A percentile compares a stretch with the other conserved stretches of the same genome.
phyloP scores from a whole-genome alignment of 1,140 invertebrate species.

The Nebria ingens region DNA sequence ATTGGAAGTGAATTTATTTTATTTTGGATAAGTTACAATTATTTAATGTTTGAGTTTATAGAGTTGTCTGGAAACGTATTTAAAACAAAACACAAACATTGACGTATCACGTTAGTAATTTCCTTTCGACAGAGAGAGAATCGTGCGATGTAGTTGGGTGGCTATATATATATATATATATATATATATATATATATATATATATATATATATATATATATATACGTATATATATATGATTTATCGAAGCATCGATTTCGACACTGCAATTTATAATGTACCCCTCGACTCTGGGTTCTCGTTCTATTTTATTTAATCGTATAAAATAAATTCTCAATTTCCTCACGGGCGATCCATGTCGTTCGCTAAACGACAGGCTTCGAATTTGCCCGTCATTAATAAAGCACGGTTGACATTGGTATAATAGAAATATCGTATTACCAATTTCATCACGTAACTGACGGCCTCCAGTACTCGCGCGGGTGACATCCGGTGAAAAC shows the following conservation, averaged over 20 bases:
- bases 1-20: too few relatives aligned
- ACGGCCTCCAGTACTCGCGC: neutral
- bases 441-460: neutral
- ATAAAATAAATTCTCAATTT: constrained; percentile 1
- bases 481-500: neutral
- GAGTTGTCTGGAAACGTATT: too few relatives aligned
- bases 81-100: constrained; percentile 1
- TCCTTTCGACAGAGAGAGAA: too few relatives aligned
- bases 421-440: neutral
- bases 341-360: neutral
- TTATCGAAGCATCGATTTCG: neutral
- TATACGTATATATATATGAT: neutral
- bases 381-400: neutral
- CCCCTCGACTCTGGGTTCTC: too few relatives aligned
- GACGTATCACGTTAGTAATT: neutral
- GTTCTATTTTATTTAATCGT: neutral
- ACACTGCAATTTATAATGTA: neutral
- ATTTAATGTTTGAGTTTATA: too few relatives aligned
- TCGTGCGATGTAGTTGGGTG: too few relatives aligned
- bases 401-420: neutral
- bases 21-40: too few relatives aligned
- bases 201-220: too few relatives aligned
- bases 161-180: too few relatives aligned
- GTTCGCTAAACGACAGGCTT: too few relatives aligned
- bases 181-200: too few relatives aligned